Percentiles rank a stretch among this genome's conserved stretches.
Conservation (phyloP, 1,140 invertebrate species). For the Macrostomum lignano region DNA sequence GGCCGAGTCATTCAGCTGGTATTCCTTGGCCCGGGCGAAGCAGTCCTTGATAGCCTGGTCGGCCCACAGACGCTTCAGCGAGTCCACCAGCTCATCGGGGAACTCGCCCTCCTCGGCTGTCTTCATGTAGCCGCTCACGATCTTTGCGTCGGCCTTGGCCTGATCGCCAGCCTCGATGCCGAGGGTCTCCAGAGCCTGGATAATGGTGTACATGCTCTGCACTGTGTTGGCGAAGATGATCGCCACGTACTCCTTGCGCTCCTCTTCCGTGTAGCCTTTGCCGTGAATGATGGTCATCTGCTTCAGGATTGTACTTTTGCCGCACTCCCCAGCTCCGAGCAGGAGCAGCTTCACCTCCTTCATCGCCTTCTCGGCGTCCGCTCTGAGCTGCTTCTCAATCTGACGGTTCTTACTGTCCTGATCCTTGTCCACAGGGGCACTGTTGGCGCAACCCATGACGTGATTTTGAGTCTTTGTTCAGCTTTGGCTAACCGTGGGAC, state of each 20-base stretch:
- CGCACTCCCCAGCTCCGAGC: slow-evolving; percentile 6
- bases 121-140: slow-evolving; percentile 19
- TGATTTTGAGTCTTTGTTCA: too few species aligned
- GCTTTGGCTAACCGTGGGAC: too few species aligned
- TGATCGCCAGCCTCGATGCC: slow-evolving; percentile 53
- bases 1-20: slow-evolving; percentile 54
- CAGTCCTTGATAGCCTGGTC: slow-evolving; percentile 61
- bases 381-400: slow-evolving; percentile 5
- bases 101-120: slow-evolving; percentile 50
- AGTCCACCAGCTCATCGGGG: slow-evolving; percentile 34
- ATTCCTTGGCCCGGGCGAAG: slow-evolving; percentile 49
- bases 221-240: slow-evolving; percentile 97
- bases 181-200: slow-evolving; percentile 91
- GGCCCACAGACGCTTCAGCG: slow-evolving; percentile 69
- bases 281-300: slow-evolving; percentile 7
- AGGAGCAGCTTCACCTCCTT: slow-evolving; percentile 5
- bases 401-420: neutral
- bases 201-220: slow-evolving; percentile 92
- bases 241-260: slow-evolving; percentile 66
- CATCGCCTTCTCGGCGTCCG: slow-evolving; percentile 5
- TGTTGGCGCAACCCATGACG: slow-evolving; percentile 2
- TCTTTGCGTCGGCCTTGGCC: slow-evolving; percentile 14
- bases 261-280: slow-evolving; percentile 63
- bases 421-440: slow-evolving; percentile 3
- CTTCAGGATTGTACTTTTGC: slow-evolving; percentile 6